Conservation (phyloP, 2,888 invertebrate genomes). For the Clunio marinus region DNA sequence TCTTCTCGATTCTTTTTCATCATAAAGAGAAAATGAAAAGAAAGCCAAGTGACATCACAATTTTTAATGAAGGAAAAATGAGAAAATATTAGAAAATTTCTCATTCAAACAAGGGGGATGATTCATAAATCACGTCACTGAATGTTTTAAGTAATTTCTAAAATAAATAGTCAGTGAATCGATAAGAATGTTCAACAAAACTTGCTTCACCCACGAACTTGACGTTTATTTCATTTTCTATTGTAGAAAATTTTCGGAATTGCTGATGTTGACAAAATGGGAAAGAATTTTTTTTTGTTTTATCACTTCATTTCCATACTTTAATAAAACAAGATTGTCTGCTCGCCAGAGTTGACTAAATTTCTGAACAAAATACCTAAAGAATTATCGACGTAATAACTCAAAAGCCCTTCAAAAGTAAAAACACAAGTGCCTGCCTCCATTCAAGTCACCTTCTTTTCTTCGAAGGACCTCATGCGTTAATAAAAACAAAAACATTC, state of each 20-base stretch:
- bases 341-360: neutral
- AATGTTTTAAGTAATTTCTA: too few relatives aligned
- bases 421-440: neutral
- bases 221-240: too few relatives aligned
- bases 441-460: neutral
- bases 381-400: conserved; percentile 10
- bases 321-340: too few relatives aligned
- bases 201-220: too few relatives aligned
- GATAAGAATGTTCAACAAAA: too few relatives aligned
- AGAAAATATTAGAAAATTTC: neutral
- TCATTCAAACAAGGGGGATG: too few relatives aligned
- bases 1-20: too few relatives aligned
- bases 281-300: too few relatives aligned
- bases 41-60: neutral
- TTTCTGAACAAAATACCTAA: neutral
- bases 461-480: conserved; percentile 18
- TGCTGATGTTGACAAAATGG: too few relatives aligned
- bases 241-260: too few relatives aligned
- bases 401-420: neutral
- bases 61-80: neutral
- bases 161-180: too few relatives aligned
- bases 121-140: too few relatives aligned
- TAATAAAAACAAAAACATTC: conserved; percentile 37
- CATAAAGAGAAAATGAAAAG: neutral
- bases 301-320: neutral